These are phyloP conservation scores for Xestia rhomboidea DNA, from an alignment of 2,888 invertebrate species.

Conservation along the genomic window DNA sequence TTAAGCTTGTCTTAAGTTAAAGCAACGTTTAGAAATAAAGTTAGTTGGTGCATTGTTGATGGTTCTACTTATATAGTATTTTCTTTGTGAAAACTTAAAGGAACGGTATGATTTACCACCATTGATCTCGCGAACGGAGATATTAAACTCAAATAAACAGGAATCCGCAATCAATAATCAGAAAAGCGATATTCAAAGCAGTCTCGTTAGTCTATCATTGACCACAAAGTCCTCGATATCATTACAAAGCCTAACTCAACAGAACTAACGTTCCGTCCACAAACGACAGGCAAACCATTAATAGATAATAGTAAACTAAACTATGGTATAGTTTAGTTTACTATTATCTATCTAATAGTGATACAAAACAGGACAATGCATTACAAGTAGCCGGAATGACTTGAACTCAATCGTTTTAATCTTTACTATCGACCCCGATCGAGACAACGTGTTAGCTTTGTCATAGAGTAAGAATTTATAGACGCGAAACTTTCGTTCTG, in stretches of 20 bases:
- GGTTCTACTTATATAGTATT: neutral
- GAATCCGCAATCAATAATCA: constrained; percentile 12
- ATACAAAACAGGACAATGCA: constrained; percentile 51
- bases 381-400: constrained; percentile 47
- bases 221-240: constrained; percentile 15
- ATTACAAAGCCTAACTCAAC: constrained; percentile 14
- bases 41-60: neutral
- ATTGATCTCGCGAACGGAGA: neutral
- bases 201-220: constrained; percentile 18
- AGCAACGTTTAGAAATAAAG: neutral
- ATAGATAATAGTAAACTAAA: too few species aligned
- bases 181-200: constrained; percentile 18
- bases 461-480: constrained; percentile 27
- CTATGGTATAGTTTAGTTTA: constrained; percentile 22
- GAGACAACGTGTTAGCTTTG: constrained; percentile 53
- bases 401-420: constrained; percentile 44
- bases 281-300: constrained; percentile 25
- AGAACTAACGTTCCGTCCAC: constrained; percentile 9
- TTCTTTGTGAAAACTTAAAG: neutral
- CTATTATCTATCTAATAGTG: constrained; percentile 29
- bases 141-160: neutral
- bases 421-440: constrained; percentile 59
- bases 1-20: neutral
- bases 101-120: neutral
- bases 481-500: neutral